Evolutionary conservation across 2,797 vertebrate genomes (phyloP).

Genomic region (Acanthopagrus latus): DNA sequence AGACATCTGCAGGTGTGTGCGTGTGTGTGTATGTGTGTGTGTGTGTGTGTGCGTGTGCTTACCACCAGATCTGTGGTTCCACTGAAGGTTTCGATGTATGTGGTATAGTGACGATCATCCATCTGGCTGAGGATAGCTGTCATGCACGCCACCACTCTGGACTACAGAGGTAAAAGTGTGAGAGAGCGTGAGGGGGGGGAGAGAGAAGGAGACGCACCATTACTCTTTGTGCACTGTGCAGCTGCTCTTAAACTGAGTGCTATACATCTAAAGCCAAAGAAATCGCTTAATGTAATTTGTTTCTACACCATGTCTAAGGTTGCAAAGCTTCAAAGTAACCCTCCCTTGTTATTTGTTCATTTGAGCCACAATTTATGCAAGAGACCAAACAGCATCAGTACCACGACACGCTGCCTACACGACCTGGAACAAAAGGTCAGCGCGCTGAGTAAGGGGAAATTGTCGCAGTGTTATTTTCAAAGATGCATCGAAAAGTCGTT

Average conservation of each 20-base stretch:
- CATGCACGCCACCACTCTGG: conserved; percentile 97
- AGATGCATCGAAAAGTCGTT: conserved; percentile 18
- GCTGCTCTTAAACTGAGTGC: conserved; percentile 21
- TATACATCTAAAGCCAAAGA: conserved; percentile 30
- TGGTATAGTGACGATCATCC: conserved; percentile 92
- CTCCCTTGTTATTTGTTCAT: conserved; percentile 25
- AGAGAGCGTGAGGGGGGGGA: not conserved
- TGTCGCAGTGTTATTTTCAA: conserved; percentile 18
- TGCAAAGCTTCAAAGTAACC: conserved; percentile 21
- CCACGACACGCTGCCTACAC: not conserved
- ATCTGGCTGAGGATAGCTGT: conserved; percentile 97
- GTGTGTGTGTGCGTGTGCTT: conserved; percentile 68
- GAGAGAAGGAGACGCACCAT: conserved; percentile 26
- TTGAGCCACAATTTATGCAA: conserved; percentile 7
- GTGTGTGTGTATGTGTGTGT: conserved; percentile 13
- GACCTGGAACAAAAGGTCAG: conserved; percentile 17
- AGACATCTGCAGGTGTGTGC: not conserved
- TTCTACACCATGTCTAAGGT: not conserved
- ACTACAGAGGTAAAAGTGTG: conserved; percentile 79
- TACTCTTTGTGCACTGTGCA: conserved; percentile 26
- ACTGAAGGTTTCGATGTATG: conserved; percentile 94
- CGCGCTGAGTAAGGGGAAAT: conserved; percentile 2
- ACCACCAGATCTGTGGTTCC: conserved; percentile 93
- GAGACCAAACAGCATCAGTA: conserved; percentile 30
- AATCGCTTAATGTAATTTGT: conserved; percentile 29